A percentile compares a stretch with the other conserved stretches of the same genome.
These are phyloP conservation scores for Drosophila fuyamai DNA, from an alignment of 1,140 invertebrate species.

Conservation along the genomic window DNA sequence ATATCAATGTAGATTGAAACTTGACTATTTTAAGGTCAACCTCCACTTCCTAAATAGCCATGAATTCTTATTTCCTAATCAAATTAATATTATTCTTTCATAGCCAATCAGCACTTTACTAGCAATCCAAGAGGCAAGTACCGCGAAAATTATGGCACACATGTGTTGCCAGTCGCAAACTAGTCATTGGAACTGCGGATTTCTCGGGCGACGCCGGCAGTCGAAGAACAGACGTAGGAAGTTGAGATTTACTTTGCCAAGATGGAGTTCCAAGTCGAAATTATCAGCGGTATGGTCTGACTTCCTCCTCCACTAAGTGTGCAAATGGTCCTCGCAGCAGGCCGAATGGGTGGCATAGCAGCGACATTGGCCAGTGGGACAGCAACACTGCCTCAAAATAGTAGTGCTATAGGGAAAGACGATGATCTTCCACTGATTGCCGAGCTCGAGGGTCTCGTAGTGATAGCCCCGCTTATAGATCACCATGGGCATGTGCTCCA, in stretches of 20 bases:
- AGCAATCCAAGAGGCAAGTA: conserved; percentile 46
- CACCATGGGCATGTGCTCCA: conserved; percentile 5
- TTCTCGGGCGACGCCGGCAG: conserved; percentile 33
- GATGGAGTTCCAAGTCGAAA: conserved; percentile 16
- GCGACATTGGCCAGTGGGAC: conserved; percentile 29
- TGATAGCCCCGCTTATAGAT: conserved; percentile 52
- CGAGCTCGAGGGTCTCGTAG: conserved; percentile 45
- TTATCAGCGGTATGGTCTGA: not conserved
- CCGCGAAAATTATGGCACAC: conserved; percentile 68
- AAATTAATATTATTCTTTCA: not conserved
- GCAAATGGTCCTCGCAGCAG: conserved; percentile 40
- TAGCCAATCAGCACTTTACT: conserved; percentile 27
- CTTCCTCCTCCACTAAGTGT: not conserved
- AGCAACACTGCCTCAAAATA: conserved; percentile 34
- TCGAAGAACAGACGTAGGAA: conserved; percentile 35
- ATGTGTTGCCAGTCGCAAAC: conserved; percentile 66
- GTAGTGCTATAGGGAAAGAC: conserved; percentile 43
- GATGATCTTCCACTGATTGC: conserved; percentile 50
- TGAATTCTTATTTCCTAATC: too few species aligned
- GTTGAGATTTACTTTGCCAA: conserved; percentile 34
- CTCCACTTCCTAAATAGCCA: too few species aligned
- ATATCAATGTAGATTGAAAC: too few species aligned
- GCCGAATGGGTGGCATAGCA: conserved; percentile 17
- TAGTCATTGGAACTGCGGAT: conserved; percentile 48
- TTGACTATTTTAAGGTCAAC: too few species aligned